Evolutionary conservation across 2,113 vertebrate species (phyloP).

Genomic region (Etheostoma cragini): DNA sequence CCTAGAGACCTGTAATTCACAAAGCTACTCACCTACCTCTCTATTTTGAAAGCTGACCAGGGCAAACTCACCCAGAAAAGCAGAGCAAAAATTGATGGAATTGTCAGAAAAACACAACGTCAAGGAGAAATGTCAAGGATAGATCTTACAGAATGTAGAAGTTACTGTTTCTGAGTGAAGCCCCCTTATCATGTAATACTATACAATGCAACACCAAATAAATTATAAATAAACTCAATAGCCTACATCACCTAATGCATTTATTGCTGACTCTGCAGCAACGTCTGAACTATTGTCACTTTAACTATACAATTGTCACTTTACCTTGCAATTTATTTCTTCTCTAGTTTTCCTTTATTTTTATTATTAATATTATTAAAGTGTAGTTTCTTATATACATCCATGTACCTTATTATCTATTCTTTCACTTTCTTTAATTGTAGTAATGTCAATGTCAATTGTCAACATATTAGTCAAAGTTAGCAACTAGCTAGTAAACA

Average conservation of each 20-base stretch:
- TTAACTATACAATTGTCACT: no score
- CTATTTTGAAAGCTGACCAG: conserved; percentile 33
- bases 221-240: no score
- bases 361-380: no score
- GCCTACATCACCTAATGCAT: no score
- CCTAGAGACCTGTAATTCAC: conserved; percentile 44
- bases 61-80: conserved; percentile 1
- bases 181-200: background rate
- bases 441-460: no score
- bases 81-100: conserved; percentile 19
- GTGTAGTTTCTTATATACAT: no score
- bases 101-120: background rate
- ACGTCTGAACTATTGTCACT: no score
- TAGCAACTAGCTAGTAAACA: background rate
- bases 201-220: background rate
- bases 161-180: background rate
- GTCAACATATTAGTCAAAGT: background rate
- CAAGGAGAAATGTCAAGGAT: background rate
- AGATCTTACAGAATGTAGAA: background rate
- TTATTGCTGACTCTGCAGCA: no score
- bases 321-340: no score
- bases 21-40: conserved; percentile 32
- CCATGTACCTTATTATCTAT: no score
- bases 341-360: no score
- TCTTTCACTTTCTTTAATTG: no score